Percentiles rank a stretch among this genome's conserved stretches.
Evolutionary conservation across 2,888 invertebrate genomes (phyloP).

Genomic region (Brachynemurus nebulosus): DNA sequence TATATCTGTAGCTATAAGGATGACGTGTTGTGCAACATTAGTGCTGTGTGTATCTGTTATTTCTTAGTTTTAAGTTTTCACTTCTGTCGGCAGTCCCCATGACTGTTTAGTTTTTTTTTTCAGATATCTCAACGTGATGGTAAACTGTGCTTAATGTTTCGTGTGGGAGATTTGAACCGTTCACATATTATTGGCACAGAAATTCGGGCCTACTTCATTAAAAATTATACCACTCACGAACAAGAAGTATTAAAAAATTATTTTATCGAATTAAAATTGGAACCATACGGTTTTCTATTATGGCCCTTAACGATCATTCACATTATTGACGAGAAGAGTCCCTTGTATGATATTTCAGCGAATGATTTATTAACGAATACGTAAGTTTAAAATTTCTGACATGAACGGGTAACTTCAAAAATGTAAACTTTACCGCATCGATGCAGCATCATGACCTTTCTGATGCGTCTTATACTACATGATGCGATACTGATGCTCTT

Average conservation of each 20-base stretch:
- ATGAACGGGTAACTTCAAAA: no score
- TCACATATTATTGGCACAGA: constrained; percentile 69
- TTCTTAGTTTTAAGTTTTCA: no score
- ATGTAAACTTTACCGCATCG: no score
- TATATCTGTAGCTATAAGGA: no score
- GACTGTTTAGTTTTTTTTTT: constrained; percentile 16
- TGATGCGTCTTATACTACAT: no score
- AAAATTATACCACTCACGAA: constrained; percentile 45
- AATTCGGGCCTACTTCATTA: constrained; percentile 53
- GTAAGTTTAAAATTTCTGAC: no score
- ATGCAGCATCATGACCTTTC: no score
- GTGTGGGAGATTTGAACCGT: constrained; percentile 64
- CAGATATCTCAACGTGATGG: constrained; percentile 69
- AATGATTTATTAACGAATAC: constrained; percentile 58
- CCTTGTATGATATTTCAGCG: constrained; percentile 63
- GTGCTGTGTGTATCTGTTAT: no score
- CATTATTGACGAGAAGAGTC: constrained; percentile 60
- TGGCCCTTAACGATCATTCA: constrained; percentile 86
- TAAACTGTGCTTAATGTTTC: constrained; percentile 60
- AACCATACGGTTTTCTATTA: constrained; percentile 49
- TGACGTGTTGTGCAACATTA: no score
- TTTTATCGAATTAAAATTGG: constrained; percentile 52
- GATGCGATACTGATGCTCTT: no score
- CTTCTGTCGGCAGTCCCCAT: no score
- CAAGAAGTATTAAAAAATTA: constrained; percentile 61